These are phyloP conservation scores for Daubentonia madagascariensis DNA, from an alignment of 2,113 vertebrate species.

Conservation along the genomic window DNA sequence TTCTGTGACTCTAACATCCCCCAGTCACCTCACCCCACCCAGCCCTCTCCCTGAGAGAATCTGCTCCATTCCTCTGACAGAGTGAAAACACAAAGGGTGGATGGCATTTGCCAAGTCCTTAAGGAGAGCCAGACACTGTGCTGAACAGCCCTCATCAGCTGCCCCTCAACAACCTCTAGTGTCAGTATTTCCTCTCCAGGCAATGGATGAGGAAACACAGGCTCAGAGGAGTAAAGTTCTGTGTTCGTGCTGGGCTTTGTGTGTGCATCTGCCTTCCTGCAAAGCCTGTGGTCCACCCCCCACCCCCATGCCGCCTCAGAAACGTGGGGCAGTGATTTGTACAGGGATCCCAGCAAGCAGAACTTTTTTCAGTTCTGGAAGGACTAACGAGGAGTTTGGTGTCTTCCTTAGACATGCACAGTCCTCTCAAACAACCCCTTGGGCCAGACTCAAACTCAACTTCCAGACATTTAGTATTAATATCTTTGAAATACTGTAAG, in stretches of 20 bases:
- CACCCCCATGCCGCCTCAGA: rapidly evolving
- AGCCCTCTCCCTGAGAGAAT: neutral
- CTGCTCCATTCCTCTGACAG: neutral
- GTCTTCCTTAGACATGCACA: neutral
- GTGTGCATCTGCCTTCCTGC: neutral
- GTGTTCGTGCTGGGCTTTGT: neutral
- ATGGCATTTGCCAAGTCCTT: neutral
- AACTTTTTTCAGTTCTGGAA: neutral
- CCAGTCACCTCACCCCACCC: rapidly evolving
- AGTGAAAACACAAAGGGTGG: rapidly evolving
- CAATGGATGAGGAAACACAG: neutral
- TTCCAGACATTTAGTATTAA: neutral
- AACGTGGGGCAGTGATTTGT: rapidly evolving
- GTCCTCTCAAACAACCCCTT: neutral
- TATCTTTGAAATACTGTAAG: neutral
- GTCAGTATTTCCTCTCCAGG: neutral
- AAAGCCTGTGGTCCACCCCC: neutral
- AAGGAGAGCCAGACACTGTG: neutral
- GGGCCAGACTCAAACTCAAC: rapidly evolving
- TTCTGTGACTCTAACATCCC: neutral
- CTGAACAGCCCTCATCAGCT: rapidly evolving
- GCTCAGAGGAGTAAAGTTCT: neutral
- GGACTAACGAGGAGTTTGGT: neutral
- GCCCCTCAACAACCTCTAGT: rapidly evolving
- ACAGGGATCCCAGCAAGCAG: neutral